A percentile compares a stretch with the other conserved stretches of the same genome.
phyloP scores from a whole-genome alignment of 2,113 vertebrate species.

The Microtus ochrogaster region DNA sequence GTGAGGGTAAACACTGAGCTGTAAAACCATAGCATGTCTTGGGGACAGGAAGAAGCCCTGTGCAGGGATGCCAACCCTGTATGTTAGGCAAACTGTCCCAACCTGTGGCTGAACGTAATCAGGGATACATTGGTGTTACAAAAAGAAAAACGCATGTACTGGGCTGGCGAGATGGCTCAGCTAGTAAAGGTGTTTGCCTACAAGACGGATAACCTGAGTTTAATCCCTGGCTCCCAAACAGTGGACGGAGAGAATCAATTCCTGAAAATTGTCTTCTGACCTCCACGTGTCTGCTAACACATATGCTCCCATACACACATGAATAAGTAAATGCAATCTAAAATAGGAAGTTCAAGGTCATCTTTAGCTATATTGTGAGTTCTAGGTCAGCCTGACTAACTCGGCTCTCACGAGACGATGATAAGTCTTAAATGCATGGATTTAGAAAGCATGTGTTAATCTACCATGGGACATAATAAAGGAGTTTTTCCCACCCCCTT shows the following conservation, averaged over 20 bases:
- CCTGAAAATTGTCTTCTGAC: neutral
- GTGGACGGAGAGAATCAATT: neutral
- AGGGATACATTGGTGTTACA: neutral
- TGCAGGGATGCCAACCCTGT: neutral
- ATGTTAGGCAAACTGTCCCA: neutral
- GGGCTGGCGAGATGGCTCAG: neutral
- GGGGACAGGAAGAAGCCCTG: neutral
- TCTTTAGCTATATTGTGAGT: neutral
- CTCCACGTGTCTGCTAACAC: neutral
- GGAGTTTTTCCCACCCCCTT: neutral
- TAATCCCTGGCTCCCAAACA: neutral
- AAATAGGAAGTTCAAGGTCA: neutral
- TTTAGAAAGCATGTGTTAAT: neutral
- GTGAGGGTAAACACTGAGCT: neutral
- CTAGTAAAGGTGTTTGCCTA: neutral
- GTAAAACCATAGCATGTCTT: fast-evolving
- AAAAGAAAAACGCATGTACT: neutral
- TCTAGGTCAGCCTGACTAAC: neutral
- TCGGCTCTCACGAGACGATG: neutral
- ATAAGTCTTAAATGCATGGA: neutral
- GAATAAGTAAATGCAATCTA: neutral
- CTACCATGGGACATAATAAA: neutral
- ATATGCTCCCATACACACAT: neutral
- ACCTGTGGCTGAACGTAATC: neutral
- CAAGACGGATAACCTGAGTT: neutral